phyloP scores from a whole-genome alignment of 2,797 vertebrate species.

The Podargus strigoides region DNA sequence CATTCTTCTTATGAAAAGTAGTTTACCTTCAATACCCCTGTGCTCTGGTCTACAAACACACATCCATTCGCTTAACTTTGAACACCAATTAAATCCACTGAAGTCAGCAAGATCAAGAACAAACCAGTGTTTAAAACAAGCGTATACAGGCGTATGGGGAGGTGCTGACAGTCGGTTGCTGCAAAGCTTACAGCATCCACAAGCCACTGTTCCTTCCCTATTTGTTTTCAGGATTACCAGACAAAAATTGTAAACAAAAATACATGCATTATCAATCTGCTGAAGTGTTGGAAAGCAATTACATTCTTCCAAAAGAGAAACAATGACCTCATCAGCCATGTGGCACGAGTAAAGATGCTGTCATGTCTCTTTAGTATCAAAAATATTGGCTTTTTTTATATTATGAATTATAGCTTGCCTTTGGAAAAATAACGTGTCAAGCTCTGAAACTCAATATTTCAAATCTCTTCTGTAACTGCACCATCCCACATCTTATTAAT shows the following conservation, averaged over 20 bases:
- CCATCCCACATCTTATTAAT: not conserved
- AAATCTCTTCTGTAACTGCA: not conserved
- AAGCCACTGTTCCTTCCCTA: not conserved
- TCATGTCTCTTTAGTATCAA: not conserved
- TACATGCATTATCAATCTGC: not conserved
- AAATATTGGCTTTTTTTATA: not conserved
- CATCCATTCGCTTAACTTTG: not conserved
- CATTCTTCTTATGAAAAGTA: not conserved
- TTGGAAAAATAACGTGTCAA: not conserved
- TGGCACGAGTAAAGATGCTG: not conserved
- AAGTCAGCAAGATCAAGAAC: not conserved
- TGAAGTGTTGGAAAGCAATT: not conserved
- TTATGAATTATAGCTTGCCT: not conserved
- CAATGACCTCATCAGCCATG: not conserved
- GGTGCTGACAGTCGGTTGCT: not conserved
- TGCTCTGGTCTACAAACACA: not conserved
- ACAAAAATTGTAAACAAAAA: not conserved
- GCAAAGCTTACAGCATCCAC: not conserved
- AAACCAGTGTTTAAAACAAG: not conserved
- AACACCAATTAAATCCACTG: not conserved
- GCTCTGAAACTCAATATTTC: not conserved
- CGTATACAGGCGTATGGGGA: not conserved
- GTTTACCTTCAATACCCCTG: not conserved
- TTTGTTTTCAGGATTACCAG: not conserved
- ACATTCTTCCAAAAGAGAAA: not conserved